A percentile compares a stretch with the other conserved stretches of the same genome.
Evolutionary conservation across 1,140 invertebrate genomes (phyloP).

Genomic region (Megathymus violae): DNA sequence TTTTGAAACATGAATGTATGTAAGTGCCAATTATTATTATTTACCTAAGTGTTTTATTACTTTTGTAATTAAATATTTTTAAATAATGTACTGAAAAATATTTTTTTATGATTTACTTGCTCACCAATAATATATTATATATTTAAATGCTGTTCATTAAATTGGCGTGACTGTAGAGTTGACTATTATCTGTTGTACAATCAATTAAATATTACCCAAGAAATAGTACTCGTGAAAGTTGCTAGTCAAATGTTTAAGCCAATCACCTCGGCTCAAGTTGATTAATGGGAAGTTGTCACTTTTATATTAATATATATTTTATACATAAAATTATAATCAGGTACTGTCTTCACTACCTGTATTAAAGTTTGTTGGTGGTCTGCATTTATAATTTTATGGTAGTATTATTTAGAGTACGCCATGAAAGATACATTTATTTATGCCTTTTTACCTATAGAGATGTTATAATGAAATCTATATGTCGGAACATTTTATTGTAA

Average conservation of each 20-base stretch:
- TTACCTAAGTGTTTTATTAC: constrained; percentile 9
- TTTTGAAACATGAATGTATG: constrained; percentile 19
- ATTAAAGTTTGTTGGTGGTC: neutral
- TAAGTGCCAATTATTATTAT: constrained; percentile 37
- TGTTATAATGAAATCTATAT: too few species aligned
- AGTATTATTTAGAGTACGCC: neutral
- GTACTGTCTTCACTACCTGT: neutral
- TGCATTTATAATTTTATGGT: neutral
- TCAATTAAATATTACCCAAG: constrained; percentile 12
- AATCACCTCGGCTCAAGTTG: neutral
- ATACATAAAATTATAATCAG: neutral
- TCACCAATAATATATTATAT: constrained; percentile 10
- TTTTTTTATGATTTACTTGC: constrained; percentile 15
- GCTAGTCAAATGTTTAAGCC: constrained; percentile 37
- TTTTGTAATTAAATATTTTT: constrained; percentile 22
- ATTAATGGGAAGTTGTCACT: neutral
- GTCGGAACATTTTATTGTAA: too few species aligned
- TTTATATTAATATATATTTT: neutral
- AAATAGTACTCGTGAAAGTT: constrained; percentile 26
- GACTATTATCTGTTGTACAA: constrained; percentile 21
- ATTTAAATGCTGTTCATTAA: neutral
- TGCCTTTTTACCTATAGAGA: too few species aligned
- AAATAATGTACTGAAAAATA: constrained; percentile 18
- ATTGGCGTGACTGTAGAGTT: constrained; percentile 13
- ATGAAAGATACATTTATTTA: too few species aligned